Conservation (phyloP, 2,888 invertebrate genomes). For the Drosophila anomalata region DNA sequence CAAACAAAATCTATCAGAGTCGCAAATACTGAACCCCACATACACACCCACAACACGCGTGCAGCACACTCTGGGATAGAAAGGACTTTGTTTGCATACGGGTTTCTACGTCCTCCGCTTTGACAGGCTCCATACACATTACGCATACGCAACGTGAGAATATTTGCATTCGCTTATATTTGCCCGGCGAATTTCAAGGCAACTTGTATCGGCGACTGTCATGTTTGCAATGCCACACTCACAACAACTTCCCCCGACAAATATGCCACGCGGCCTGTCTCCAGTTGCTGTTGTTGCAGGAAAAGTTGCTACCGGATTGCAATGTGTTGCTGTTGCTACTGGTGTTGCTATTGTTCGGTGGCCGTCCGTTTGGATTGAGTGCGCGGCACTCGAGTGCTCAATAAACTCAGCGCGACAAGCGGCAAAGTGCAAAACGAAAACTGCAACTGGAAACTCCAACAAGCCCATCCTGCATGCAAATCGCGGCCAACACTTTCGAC, state of each 20-base stretch:
- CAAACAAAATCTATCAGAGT: constrained; percentile 13
- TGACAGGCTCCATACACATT: constrained; percentile 35
- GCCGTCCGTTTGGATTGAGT: constrained; percentile 60
- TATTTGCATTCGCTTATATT: constrained; percentile 73
- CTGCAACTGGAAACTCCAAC: constrained; percentile 31
- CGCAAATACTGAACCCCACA: constrained; percentile 14
- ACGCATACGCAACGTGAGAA: constrained; percentile 51
- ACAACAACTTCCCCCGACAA: constrained; percentile 65
- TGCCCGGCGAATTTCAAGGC: constrained; percentile 51
- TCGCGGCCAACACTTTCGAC: constrained; percentile 59
- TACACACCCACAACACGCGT: not conserved
- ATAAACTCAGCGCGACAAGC: constrained; percentile 65
- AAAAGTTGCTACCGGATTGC: constrained; percentile 12
- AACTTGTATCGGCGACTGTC: constrained; percentile 36
- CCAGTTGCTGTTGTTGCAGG: constrained; percentile 25
- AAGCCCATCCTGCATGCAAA: constrained; percentile 30
- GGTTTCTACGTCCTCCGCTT: constrained; percentile 25
- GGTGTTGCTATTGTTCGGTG: constrained; percentile 23
- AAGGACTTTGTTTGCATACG: constrained; percentile 27
- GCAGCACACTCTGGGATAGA: not conserved
- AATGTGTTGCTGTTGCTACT: constrained; percentile 10
- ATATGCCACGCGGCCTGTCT: constrained; percentile 47
- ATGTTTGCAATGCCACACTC: constrained; percentile 45
- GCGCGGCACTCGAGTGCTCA: constrained; percentile 69
- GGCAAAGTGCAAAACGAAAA: constrained; percentile 29